Evolutionary conservation across 2,888 invertebrate genomes (phyloP).

Genomic region (Sicus ferrugineus): DNA sequence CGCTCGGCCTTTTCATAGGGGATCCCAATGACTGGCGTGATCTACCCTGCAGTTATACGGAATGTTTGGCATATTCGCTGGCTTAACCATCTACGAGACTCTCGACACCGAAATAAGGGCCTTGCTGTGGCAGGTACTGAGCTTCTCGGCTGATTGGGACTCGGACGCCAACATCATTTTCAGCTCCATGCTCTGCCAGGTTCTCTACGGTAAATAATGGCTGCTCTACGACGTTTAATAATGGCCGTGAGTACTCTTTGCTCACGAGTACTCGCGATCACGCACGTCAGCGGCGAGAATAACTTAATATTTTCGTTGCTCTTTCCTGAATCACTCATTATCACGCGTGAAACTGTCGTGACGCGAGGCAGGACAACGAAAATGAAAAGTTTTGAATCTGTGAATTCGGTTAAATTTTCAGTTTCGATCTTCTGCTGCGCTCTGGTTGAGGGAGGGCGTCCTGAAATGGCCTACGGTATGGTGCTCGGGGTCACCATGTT

Average conservation of each 20-base stretch:
- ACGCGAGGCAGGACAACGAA: too few relatives aligned
- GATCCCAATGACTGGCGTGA: not conserved
- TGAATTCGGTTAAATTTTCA: not conserved
- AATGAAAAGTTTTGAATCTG: too few relatives aligned
- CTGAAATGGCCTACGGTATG: constrained; percentile 11
- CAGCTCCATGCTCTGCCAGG: not conserved
- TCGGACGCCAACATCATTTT: not conserved
- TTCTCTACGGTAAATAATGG: not conserved
- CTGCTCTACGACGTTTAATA: not conserved
- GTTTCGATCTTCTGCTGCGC: not conserved
- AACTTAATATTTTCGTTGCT: too few relatives aligned
- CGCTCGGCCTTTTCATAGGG: not conserved
- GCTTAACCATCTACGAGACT: constrained; percentile 1
- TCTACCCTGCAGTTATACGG: constrained; percentile 5
- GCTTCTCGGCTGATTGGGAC: constrained; percentile 7
- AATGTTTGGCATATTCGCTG: constrained; percentile 12
- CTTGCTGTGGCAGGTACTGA: constrained; percentile 7
- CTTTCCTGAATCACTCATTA: too few relatives aligned
- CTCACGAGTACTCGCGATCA: not conserved
- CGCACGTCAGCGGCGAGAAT: too few relatives aligned
- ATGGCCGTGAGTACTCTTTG: not conserved
- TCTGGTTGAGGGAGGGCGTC: not conserved
- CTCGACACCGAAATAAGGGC: constrained; percentile 17
- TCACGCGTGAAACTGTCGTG: too few relatives aligned
- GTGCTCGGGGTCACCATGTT: constrained; percentile 13